Evolutionary conservation across 2,888 invertebrate species (phyloP).

Genomic region (Trachelus tabidus): DNA sequence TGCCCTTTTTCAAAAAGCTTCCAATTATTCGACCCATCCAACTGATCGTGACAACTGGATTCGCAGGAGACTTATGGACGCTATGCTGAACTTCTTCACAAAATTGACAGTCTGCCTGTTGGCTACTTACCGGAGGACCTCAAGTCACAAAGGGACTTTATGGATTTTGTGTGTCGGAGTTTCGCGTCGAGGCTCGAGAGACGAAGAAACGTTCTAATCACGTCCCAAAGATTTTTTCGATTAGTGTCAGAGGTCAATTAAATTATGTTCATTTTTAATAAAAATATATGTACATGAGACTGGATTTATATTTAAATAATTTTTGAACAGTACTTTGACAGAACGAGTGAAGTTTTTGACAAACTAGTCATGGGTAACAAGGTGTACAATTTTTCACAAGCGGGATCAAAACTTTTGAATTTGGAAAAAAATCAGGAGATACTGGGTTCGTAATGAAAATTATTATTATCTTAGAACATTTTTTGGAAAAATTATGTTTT

Average conservation of each 20-base stretch:
- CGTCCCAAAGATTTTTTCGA: constrained; percentile 80
- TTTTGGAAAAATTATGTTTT: not conserved
- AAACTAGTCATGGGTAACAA: constrained; percentile 74
- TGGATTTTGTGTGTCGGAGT: constrained; percentile 84
- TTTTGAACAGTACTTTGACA: constrained; percentile 71
- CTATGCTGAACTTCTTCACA: constrained; percentile 81
- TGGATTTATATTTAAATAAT: not conserved
- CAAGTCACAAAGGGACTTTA: constrained; percentile 80
- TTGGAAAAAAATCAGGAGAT: constrained; percentile 72
- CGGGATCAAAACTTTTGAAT: constrained; percentile 70
- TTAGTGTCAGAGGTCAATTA: constrained; percentile 76
- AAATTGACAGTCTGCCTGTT: constrained; percentile 73
- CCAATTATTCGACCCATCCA: not conserved
- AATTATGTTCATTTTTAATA: not conserved
- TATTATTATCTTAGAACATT: not conserved
- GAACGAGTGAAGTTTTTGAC: constrained; percentile 76
- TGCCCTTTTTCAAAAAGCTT: not conserved
- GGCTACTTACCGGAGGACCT: constrained; percentile 69
- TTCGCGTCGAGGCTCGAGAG: constrained; percentile 81
- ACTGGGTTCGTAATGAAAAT: constrained; percentile 66
- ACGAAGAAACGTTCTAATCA: constrained; percentile 78
- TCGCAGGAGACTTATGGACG: constrained; percentile 79
- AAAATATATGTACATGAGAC: not conserved
- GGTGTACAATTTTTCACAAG: constrained; percentile 70
- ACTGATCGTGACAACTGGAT: not conserved